A percentile compares a stretch with the other conserved stretches of the same genome.
phyloP scores from a whole-genome alignment of 2,797 vertebrate species.

The Channallabes apus region DNA sequence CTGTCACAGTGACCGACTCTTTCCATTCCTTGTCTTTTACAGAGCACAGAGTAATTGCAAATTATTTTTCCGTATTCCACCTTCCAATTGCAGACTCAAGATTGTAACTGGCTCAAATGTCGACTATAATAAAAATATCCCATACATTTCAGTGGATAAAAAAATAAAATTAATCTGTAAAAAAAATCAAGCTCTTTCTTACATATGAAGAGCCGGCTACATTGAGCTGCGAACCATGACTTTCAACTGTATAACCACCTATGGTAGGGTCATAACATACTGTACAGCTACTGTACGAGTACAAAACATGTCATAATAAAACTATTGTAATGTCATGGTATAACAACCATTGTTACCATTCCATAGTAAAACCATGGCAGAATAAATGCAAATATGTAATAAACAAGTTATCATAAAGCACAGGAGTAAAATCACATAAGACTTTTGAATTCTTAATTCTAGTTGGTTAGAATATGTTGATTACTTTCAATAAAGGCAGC shows the following conservation, averaged over 20 bases:
- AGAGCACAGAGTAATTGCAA: constrained; percentile 19
- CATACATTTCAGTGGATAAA: not conserved
- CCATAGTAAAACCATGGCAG: not conserved
- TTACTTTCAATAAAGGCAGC: not conserved
- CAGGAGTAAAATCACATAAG: not conserved
- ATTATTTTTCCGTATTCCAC: not conserved
- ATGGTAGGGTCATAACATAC: not conserved
- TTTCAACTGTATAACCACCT: not conserved
- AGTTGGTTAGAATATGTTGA: not conserved
- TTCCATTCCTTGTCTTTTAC: constrained; percentile 43
- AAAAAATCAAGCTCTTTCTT: not conserved
- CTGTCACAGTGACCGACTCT: constrained; percentile 16
- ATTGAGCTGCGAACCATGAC: not conserved
- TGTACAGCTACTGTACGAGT: not conserved
- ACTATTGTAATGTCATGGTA: constrained; percentile 4
- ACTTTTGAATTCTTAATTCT: not conserved
- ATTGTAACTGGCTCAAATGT: constrained; percentile 15
- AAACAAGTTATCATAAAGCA: not conserved
- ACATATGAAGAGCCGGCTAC: not conserved
- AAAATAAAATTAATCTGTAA: not conserved
- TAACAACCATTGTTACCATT: not conserved
- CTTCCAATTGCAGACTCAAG: not conserved
- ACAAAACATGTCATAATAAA: not conserved
- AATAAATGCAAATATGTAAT: not conserved
- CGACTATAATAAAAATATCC: not conserved